Evolutionary conservation across 1,140 invertebrate species (phyloP).

Genomic region (Gerris buenoi): DNA sequence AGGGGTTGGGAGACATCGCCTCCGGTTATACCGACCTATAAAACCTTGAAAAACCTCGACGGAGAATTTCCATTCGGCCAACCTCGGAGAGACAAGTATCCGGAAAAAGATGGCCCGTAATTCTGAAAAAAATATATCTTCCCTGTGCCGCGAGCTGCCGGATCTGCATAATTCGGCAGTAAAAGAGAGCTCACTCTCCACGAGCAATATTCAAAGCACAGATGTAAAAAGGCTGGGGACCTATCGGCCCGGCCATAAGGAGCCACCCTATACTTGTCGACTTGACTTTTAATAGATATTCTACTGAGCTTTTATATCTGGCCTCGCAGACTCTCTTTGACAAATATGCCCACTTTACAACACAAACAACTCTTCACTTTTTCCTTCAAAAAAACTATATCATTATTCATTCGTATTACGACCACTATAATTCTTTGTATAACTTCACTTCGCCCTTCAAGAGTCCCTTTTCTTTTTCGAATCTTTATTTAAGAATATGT

Average conservation of each 20-base stretch:
- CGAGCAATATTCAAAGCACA: background rate
- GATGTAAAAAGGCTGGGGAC: background rate
- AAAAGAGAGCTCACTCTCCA: background rate
- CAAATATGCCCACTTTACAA: too few species aligned
- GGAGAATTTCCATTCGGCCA: background rate
- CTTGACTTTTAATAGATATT: background rate
- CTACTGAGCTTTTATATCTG: background rate
- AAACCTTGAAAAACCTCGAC: background rate
- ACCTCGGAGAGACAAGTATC: background rate
- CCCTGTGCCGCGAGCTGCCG: background rate
- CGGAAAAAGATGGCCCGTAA: constrained; percentile 8
- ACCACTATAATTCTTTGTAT: too few species aligned
- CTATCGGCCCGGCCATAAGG: background rate
- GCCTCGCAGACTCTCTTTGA: background rate
- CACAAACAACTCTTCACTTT: too few species aligned
- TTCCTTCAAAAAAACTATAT: too few species aligned
- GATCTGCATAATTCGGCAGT: background rate
- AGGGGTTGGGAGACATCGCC: background rate
- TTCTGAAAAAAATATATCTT: background rate
- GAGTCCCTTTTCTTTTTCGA: too few species aligned
- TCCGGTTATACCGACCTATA: background rate
- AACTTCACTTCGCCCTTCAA: too few species aligned
- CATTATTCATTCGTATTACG: too few species aligned
- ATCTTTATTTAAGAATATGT: too few species aligned
- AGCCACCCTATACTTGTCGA: background rate